Conservation (phyloP, 1,140 invertebrate genomes). For the Drosophila ohnishii region DNA sequence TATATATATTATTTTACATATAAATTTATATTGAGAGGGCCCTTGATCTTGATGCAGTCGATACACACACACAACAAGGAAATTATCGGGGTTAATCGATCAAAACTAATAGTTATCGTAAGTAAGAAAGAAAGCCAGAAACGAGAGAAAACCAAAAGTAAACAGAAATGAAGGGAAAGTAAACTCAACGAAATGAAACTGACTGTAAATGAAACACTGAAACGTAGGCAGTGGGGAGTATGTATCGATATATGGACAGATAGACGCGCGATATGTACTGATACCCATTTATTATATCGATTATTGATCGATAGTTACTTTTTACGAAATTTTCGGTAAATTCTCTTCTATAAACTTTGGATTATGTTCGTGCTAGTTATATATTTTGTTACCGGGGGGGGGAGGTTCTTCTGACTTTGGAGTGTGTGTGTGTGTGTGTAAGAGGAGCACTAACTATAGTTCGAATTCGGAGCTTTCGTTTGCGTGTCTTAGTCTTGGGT, state of each 20-base stretch:
- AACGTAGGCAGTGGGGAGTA: slow-evolving; percentile 45
- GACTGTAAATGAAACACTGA: slow-evolving; percentile 32
- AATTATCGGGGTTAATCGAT: slow-evolving; percentile 32
- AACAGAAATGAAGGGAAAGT: neutral
- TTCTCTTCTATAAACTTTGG: neutral
- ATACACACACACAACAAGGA: slow-evolving; percentile 51
- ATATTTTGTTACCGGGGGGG: neutral
- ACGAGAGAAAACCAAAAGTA: neutral
- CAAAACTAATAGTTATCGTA: neutral
- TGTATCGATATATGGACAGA: slow-evolving; percentile 45
- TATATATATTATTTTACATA: slow-evolving; percentile 19
- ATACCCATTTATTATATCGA: slow-evolving; percentile 1
- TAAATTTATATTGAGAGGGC: slow-evolving; percentile 54
- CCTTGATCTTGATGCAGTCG: slow-evolving; percentile 57
- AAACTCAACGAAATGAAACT: slow-evolving; percentile 21
- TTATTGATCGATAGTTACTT: neutral
- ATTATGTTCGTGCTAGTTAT: neutral
- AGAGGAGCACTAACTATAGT: neutral
- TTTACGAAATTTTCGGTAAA: neutral
- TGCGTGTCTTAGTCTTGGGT: slow-evolving; percentile 28
- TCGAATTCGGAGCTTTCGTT: slow-evolving; percentile 10
- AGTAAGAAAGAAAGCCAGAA: slow-evolving; percentile 12
- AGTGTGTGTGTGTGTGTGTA: slow-evolving; percentile 4
- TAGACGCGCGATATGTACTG: slow-evolving; percentile 29
- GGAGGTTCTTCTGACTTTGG: slow-evolving; percentile 19